Base-by-base conservation (phyloP, 2,797 vertebrate genomes). In the Perdix hodgsoniae region DNA sequence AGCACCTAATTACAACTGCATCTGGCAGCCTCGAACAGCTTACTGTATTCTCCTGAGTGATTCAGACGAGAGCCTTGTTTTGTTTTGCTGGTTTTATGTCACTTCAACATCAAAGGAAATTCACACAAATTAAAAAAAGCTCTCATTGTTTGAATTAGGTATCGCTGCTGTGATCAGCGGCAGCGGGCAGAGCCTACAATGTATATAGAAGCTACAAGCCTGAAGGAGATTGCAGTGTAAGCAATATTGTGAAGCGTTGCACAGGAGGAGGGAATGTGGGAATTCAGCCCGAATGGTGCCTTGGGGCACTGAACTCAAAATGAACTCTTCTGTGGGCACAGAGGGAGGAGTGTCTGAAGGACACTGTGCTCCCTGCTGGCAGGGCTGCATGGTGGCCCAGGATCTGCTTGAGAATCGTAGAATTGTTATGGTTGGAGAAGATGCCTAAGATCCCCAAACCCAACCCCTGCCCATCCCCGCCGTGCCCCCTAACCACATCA, bases 1-100 rank as follows among this genome's bases (percentile, higher is more conserved):
- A 95, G 54, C 81, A 86, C 89, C 65, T 93, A 83, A 95, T 94
- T 93, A 74, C 88, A 66, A 12, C 12, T 9, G 14, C n/a, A 39
- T 74, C 77, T 84, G 83, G 49, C 61, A 73, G 70, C 8, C 9
- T 64, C 22, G 50, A 91, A 35, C 21, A 86, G 50, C 26, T 85
- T 59, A 69, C 85, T 10, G 3, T 80, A 39, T 77, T 91, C 89
- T 95, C 85, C 65, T 8, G 91, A 82, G 93, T 61, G 52, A 86
- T 82, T 79, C 85, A 45, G 35, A 54, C 47, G 64, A 84, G 26
- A 70, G 44, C 40, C 31, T 85, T 37, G 2, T 83, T 93, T 90
- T 80, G 66, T 72, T 93, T 74, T 89, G 90, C 37, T 91, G 47
- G 6, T 91, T 93, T 86, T 40, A 57, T 83, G 65, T 79, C 82